A percentile compares a stretch with the other conserved stretches of the same genome.
Evolutionary conservation across 2,888 invertebrate genomes (phyloP).

Genomic region (Orthonychiurus folsomi): DNA sequence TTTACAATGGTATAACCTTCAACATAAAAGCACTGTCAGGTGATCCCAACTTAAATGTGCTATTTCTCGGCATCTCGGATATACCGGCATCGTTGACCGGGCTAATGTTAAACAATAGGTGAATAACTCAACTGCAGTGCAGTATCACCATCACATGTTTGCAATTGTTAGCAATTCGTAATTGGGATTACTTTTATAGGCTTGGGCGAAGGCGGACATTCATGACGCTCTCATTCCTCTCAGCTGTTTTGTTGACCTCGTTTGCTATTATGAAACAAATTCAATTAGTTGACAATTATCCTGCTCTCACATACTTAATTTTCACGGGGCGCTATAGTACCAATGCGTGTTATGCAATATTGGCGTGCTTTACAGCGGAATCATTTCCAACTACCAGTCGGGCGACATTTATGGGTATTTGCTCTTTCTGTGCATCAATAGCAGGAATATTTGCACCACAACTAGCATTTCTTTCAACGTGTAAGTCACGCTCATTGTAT

Average conservation of each 20-base stretch:
- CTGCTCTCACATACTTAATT: not conserved
- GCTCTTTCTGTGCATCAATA: constrained; percentile 27
- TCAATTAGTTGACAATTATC: not conserved
- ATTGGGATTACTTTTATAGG: too few species aligned
- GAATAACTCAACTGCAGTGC: not conserved
- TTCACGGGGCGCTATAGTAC: constrained; percentile 15
- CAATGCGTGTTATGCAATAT: constrained; percentile 12
- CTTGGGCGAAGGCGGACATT: too few species aligned
- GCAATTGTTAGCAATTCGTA: too few species aligned
- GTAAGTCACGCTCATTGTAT: too few species aligned
- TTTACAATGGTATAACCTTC: constrained; percentile 36
- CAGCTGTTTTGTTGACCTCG: not conserved
- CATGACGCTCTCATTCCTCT: not conserved
- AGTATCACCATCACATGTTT: too few species aligned
- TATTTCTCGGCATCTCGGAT: constrained; percentile 32
- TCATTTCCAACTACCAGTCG: constrained; percentile 23
- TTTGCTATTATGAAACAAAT: not conserved
- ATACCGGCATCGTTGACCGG: constrained; percentile 17
- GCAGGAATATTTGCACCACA: constrained; percentile 34
- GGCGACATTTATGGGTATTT: constrained; percentile 29
- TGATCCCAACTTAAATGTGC: constrained; percentile 31
- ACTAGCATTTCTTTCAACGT: constrained; percentile 26
- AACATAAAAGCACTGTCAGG: constrained; percentile 32
- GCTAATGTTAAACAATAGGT: not conserved
- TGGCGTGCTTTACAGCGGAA: constrained; percentile 23